Evolutionary conservation across 2,888 invertebrate species (phyloP).

Genomic region (Melinaea marsaeus): DNA sequence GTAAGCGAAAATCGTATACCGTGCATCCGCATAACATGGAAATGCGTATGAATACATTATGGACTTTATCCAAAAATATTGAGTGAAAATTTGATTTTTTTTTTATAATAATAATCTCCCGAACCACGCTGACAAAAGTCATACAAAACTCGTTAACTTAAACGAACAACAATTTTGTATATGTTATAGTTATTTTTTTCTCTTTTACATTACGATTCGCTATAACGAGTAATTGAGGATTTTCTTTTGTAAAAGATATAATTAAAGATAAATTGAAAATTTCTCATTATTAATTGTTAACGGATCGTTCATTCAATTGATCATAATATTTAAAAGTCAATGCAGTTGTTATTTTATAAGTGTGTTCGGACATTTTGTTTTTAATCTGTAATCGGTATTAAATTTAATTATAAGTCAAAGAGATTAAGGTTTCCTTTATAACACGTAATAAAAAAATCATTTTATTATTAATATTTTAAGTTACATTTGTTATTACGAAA

Average conservation of each 20-base stretch:
- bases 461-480: too few species aligned
- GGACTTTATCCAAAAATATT: slow-evolving; percentile 44
- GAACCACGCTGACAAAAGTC: slow-evolving; percentile 31
- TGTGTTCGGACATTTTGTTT: not conserved
- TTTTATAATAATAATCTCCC: slow-evolving; percentile 45
- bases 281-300: not conserved
- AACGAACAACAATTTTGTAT: too few species aligned
- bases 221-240: not conserved
- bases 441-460: not conserved
- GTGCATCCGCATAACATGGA: slow-evolving; percentile 48
- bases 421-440: slow-evolving; percentile 3
- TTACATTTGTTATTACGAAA: too few species aligned
- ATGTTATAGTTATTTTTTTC: too few species aligned
- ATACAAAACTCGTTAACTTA: slow-evolving; percentile 3
- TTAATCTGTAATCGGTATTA: not conserved
- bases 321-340: not conserved
- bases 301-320: not conserved
- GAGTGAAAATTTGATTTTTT: slow-evolving; percentile 40
- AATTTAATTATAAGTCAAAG: slow-evolving; percentile 8
- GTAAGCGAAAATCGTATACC: slow-evolving; percentile 46
- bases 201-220: not conserved
- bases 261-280: not conserved
- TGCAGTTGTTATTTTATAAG: slow-evolving; percentile 4
- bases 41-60: slow-evolving; percentile 54
- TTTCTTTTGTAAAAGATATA: not conserved